Base-by-base conservation (phyloP, 2,888 invertebrate species). In the Caenorhabditis wallacei region DNA sequence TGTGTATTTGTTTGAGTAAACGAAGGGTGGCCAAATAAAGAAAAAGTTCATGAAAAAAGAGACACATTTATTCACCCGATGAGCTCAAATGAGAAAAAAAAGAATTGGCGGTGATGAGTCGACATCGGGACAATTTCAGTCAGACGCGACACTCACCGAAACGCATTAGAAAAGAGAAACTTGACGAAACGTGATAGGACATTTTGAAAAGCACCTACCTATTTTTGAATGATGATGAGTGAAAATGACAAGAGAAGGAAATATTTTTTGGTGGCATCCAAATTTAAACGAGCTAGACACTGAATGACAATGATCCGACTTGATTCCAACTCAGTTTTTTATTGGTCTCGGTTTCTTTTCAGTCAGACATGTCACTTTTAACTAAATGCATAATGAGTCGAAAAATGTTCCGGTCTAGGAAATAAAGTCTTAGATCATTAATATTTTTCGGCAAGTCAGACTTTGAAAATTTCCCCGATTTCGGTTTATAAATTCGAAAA, bases 261-360 rank as follows among this genome's bases (percentile, higher is more conserved):
- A 57, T 53, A 18, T 16, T 26, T 64, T 46, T 18, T 18, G 0
- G 26, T 30, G 30, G 8, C 22, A 51, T 53, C 53, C n/a, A 53
- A 18, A 20, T 26, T 46, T 66, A 35, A 7, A 51, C 1, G 20
- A n/a, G 37, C 56, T 59, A 71, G 37, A 48, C 30, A 57, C 53
- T 20, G 64, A 56, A 74, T 74, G 74, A 74, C 74, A 74, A 74
- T 74, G 74, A 74, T 74, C 24, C 24, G 74, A 74, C 54, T 46
- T 74, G 74, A 74, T 56, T 56, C 18, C 4, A 43, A 40, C 13
- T 26, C 2, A 37, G 24, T 51, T 16, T 63, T 64, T 64, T 48
- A 46, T 26, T 26, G 40, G 22, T 40, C 22, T 63, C 46, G n/a
- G 43, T 63, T 63, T 63, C 46, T 26, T 30, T 63, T 26, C 43